A percentile compares a stretch with the other conserved stretches of the same genome.
phyloP scores from a whole-genome alignment of 2,113 vertebrate species.

The Eublepharis macularius region DNA sequence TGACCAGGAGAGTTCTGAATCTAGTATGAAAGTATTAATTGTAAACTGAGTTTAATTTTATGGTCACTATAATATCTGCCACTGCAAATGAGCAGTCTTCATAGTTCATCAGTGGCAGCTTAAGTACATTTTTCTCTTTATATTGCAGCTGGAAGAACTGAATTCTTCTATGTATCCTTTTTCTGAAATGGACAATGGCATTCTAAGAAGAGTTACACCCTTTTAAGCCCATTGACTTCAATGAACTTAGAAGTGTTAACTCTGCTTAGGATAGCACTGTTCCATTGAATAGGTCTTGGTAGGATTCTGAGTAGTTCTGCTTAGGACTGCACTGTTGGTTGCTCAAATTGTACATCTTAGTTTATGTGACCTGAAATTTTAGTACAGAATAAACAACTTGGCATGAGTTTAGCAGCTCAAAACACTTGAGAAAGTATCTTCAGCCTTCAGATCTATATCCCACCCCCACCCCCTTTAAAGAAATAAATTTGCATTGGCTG shows the following conservation, averaged over 20 bases:
- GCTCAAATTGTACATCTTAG: not conserved
- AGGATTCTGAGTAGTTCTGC: too few relatives aligned
- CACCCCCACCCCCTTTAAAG: too few relatives aligned
- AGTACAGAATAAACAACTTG: not conserved
- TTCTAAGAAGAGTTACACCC: too few relatives aligned
- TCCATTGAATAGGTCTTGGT: too few relatives aligned
- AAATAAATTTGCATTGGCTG: not conserved
- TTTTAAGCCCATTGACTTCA: too few relatives aligned
- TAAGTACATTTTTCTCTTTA: conserved; percentile 6
- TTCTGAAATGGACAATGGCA: conserved; percentile 13
- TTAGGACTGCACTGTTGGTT: not conserved
- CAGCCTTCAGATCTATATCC: not conserved
- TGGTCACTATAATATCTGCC: not conserved
- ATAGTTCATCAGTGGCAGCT: not conserved
- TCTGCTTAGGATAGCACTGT: too few relatives aligned
- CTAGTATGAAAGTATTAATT: not conserved
- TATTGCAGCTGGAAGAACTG: conserved; percentile 93
- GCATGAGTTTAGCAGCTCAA: not conserved
- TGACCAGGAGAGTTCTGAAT: not conserved
- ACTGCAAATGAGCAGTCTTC: not conserved
- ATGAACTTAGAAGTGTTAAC: too few relatives aligned
- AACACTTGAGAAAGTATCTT: not conserved
- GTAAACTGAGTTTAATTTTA: not conserved
- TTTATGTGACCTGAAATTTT: not conserved
- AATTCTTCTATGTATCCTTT: conserved; percentile 99